phyloP scores from a whole-genome alignment of 2,113 vertebrate species.

The Tricholaema leucomelas region DNA sequence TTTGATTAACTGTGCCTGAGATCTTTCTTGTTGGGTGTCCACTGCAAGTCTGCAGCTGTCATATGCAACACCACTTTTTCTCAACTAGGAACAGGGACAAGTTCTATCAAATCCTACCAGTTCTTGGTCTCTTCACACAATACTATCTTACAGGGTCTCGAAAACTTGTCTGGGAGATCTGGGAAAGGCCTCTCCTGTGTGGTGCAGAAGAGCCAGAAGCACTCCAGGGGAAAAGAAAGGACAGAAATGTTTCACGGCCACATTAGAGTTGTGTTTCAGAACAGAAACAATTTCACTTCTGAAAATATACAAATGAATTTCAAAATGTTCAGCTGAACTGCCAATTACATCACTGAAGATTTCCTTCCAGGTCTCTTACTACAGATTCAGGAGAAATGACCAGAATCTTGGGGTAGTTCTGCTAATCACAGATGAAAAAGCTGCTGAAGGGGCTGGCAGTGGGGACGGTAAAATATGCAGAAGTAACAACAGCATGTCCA shows the following conservation, averaged over 20 bases:
- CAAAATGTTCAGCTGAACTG: background rate
- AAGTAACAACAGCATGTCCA: background rate
- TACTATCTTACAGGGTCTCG: background rate
- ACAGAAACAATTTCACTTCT: background rate
- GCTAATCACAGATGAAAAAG: background rate
- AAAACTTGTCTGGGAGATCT: background rate
- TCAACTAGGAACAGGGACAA: background rate
- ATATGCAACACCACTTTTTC: rapidly evolving
- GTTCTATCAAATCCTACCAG: background rate
- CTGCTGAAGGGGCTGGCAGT: background rate
- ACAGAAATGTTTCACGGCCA: background rate
- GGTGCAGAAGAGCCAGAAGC: background rate
- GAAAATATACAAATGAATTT: background rate
- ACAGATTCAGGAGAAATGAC: background rate
- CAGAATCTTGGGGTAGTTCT: background rate
- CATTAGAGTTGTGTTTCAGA: background rate
- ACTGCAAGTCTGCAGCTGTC: background rate
- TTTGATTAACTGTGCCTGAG: background rate
- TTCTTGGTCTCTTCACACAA: background rate
- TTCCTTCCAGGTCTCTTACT: background rate
- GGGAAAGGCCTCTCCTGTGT: background rate
- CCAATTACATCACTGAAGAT: background rate
- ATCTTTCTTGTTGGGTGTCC: background rate
- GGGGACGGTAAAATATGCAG: background rate
- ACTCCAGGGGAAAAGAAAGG: background rate